A percentile compares a stretch with the other conserved stretches of the same genome.
These are phyloP conservation scores for Microctenopoma steveboyesi DNA, from an alignment of 2,797 vertebrate species.

Conservation along the genomic window DNA sequence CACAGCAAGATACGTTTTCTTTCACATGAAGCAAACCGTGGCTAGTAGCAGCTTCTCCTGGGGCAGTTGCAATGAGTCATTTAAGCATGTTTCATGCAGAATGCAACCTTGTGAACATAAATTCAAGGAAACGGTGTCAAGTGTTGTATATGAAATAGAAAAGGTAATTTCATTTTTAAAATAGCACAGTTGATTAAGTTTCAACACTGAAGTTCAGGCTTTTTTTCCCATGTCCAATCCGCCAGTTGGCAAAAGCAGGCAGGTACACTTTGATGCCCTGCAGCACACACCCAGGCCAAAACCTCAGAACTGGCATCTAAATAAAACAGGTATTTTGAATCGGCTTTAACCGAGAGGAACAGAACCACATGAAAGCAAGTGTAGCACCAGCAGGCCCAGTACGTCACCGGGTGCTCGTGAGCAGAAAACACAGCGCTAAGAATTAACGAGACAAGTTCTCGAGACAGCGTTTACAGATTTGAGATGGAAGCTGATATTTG, in stretches of 20 bases:
- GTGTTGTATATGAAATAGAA: too few species aligned
- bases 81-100: background rate
- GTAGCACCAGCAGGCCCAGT: slow-evolving; percentile 7
- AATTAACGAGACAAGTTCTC: slow-evolving; percentile 20
- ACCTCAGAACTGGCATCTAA: slow-evolving; percentile 18
- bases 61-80: background rate
- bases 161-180: too few species aligned
- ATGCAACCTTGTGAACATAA: background rate
- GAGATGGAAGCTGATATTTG: background rate
- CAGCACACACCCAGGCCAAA: background rate
- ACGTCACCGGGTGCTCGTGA: background rate
- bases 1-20: background rate
- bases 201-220: slow-evolving; percentile 18
- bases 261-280: slow-evolving; percentile 14
- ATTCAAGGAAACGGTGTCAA: background rate
- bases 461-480: slow-evolving; percentile 7
- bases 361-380: slow-evolving; percentile 11
- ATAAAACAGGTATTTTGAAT: slow-evolving; percentile 15
- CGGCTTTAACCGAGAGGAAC: background rate
- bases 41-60: background rate
- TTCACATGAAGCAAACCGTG: background rate
- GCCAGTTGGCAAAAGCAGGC: slow-evolving; percentile 29
- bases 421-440: slow-evolving; percentile 1
- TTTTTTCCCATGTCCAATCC: background rate
- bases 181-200: background rate